Percentiles rank a stretch among this genome's conserved stretches.
phyloP scores from a whole-genome alignment of 2,113 vertebrate genomes.

The Sinocyclocheilus maitianheensis region DNA sequence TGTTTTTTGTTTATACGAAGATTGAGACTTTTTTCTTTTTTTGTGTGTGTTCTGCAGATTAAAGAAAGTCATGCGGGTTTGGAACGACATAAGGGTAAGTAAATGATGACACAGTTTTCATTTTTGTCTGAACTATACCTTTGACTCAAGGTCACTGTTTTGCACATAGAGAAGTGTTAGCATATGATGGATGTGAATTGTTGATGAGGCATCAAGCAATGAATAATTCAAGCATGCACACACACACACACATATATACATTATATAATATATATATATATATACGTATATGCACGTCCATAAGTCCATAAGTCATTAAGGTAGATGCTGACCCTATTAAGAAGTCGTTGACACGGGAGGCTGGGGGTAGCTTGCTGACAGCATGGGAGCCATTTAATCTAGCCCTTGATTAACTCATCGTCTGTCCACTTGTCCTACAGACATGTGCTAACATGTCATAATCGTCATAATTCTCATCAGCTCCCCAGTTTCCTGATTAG shows the following conservation, averaged over 20 bases:
- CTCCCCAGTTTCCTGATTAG: slow-evolving; percentile 91
- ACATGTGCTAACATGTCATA: slow-evolving; percentile 97
- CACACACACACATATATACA: no score
- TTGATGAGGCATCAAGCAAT: background rate
- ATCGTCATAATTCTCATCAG: slow-evolving; percentile 91
- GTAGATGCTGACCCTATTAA: slow-evolving; percentile 64
- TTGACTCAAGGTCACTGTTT: slow-evolving; percentile 1
- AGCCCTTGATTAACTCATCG: slow-evolving; percentile 94
- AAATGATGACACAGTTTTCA: background rate
- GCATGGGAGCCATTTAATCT: slow-evolving; percentile 91
- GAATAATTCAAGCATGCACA: slow-evolving; percentile 55
- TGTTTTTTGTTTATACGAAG: no score
- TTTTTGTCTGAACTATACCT: background rate
- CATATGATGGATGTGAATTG: background rate
- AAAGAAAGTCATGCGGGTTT: no score
- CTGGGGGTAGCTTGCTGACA: slow-evolving; percentile 83
- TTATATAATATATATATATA: slow-evolving; percentile 37
- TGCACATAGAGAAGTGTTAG: background rate
- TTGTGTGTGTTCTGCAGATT: no score
- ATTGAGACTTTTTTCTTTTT: no score
- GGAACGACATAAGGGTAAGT: no score
- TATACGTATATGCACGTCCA: slow-evolving; percentile 26
- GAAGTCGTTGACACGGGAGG: slow-evolving; percentile 66
- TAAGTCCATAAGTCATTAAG: slow-evolving; percentile 52
- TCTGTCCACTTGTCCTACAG: slow-evolving; percentile 89